Base-by-base conservation (phyloP, 2,113 vertebrate genomes). In the Indicator indicator region DNA sequence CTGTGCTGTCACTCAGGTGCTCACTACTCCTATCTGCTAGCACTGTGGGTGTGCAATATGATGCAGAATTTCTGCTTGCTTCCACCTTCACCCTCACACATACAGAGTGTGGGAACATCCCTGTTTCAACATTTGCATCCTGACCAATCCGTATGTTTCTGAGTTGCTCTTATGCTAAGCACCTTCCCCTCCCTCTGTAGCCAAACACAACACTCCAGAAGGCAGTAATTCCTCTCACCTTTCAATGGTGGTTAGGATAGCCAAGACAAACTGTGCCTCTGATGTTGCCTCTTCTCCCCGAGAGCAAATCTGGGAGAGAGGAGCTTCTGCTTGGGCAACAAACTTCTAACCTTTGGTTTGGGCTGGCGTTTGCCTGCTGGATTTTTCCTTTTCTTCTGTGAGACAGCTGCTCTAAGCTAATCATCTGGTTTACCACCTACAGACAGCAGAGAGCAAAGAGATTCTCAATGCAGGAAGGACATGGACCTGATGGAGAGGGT, bases 361-460 rank as follows among this genome's bases (percentile, higher is more conserved):
- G 50, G 36, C 19, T 67, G 28, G 68, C 59, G 7, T 88, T 90
- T 89, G 26, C 33, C 42, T 81, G 16, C 18, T 86, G 70, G 19
- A 67, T 75, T 89, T 81, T 59, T 3, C 23, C 15, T 82, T 80
- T 83, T 62, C 33, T 91, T 91, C 55, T 58, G 26, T 1, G 4
- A 89, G 75, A 75, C 63, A 95, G 63, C 44, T 93, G 71, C 87
- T 94, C 78, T 82, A 87, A 93, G 20, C 5, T 91, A 87, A 94
- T 85, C 87, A 69, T 96, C 68, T 91, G 59, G 50, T 82, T 89
- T 85, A 59, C 85, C 93, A 95, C 91, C 93, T 96, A 83, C 87
- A 89, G 91, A 69, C 40, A 85, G 55, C 40, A 85, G 71, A 89
- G 59, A 85, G 10, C 36, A 36, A 36, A 36, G 36, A 36, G 36